A percentile compares a stretch with the other conserved stretches of the same genome.
phyloP scores from a whole-genome alignment of 2,113 vertebrate species.

The Colinus virginianus region DNA sequence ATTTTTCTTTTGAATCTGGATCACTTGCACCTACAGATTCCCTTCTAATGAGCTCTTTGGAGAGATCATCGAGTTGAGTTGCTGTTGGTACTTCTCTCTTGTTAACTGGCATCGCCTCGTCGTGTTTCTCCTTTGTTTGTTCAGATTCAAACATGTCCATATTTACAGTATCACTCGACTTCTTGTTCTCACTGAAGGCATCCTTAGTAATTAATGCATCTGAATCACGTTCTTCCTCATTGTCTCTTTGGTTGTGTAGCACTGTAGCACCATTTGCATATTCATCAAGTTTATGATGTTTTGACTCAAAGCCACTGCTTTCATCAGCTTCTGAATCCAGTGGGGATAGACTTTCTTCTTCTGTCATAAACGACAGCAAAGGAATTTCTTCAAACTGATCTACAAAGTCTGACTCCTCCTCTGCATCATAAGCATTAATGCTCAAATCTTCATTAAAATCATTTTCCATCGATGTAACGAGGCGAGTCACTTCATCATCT shows the following conservation, averaged over 20 bases:
- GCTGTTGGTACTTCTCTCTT: not conserved
- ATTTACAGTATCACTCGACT: not conserved
- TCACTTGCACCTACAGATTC: slow-evolving; percentile 2
- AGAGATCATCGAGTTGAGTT: not conserved
- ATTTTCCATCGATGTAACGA: slow-evolving; percentile 81
- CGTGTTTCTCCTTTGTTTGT: slow-evolving; percentile 55
- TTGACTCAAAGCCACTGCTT: not conserved
- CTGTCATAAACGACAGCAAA: slow-evolving; percentile 75
- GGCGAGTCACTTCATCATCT: slow-evolving; percentile 86
- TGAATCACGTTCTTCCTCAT: slow-evolving; percentile 24
- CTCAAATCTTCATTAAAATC: slow-evolving; percentile 75
- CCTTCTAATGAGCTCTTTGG: not conserved
- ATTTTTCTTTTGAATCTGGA: not conserved
- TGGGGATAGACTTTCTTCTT: not conserved
- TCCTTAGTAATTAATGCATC: slow-evolving; percentile 72
- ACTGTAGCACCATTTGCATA: slow-evolving; percentile 18
- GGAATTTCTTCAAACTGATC: slow-evolving; percentile 63
- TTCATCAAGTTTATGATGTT: not conserved
- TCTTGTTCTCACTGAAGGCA: slow-evolving; percentile 70
- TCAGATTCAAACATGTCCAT: slow-evolving; percentile 63
- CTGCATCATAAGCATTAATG: slow-evolving; percentile 13
- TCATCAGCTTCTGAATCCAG: not conserved
- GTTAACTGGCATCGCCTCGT: slow-evolving; percentile 4
- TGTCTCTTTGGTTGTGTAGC: slow-evolving; percentile 56
- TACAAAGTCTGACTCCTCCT: slow-evolving; percentile 52